Conservation (phyloP, 2,888 invertebrate genomes). For the Exephanes ischioxanthus region DNA sequence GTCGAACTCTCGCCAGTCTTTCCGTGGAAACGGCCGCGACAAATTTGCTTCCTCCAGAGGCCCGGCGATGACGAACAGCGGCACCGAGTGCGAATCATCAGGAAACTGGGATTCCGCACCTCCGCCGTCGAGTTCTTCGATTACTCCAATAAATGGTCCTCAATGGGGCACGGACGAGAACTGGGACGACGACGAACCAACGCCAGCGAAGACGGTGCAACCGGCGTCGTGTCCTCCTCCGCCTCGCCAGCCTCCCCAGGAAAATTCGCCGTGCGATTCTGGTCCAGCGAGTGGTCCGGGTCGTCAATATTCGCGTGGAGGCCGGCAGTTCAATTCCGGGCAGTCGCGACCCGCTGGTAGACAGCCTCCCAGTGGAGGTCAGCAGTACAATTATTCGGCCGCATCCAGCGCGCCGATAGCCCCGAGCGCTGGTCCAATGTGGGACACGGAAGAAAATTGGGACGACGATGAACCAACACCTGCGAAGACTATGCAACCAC, state of each 20-base stretch:
- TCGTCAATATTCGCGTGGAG: not conserved
- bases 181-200: slow-evolving; percentile 1
- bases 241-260: not conserved
- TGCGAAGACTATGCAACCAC: not conserved
- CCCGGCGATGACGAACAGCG: no score
- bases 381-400: not conserved
- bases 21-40: not conserved
- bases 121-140: not conserved
- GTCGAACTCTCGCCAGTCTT: not conserved
- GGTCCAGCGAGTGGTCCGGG: not conserved
- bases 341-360: not conserved
- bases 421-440: not conserved
- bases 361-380: not conserved
- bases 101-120: no score
- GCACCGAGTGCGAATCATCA: no score
- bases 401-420: not conserved
- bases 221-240: not conserved
- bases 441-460: not conserved
- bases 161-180: slow-evolving; percentile 8
- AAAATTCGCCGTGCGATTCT: not conserved
- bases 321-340: not conserved
- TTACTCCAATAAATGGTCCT: not conserved
- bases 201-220: not conserved
- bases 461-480: not conserved
- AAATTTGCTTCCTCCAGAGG: not conserved